A percentile compares a stretch with the other conserved stretches of the same genome.
phyloP scores from a whole-genome alignment of 2,113 vertebrate species.

The Chauna torquata region DNA sequence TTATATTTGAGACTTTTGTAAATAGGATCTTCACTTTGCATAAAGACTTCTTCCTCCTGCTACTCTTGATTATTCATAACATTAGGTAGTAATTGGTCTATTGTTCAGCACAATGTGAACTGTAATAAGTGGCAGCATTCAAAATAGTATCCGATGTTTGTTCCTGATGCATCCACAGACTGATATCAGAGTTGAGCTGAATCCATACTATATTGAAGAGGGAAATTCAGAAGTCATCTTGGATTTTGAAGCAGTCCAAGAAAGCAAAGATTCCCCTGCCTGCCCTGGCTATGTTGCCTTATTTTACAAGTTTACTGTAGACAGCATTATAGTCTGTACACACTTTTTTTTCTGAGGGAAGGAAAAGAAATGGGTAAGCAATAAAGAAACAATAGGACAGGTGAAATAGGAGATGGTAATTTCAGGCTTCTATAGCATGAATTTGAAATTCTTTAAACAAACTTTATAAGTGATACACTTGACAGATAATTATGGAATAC shows the following conservation, averaged over 20 bases:
- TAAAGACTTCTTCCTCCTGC: not conserved
- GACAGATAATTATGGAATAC: not conserved
- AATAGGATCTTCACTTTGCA: not conserved
- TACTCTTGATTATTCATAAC: not conserved
- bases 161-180: not conserved
- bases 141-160: not conserved
- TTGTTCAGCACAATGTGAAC: fast-evolving
- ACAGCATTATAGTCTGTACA: not conserved
- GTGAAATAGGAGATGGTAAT: not conserved
- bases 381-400: not conserved
- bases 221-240: not conserved
- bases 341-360: not conserved
- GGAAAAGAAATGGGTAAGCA: not conserved
- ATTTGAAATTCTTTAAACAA: not conserved
- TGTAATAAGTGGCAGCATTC: not conserved
- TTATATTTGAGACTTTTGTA: not conserved
- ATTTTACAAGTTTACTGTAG: not conserved
- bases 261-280: not conserved
- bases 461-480: not conserved
- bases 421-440: not conserved
- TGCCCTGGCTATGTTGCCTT: not conserved
- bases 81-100: not conserved
- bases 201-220: not conserved
- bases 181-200: not conserved
- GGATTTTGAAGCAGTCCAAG: not conserved